Evolutionary conservation across 1,140 invertebrate species (phyloP), one percentile per base, ranked within the genome.

Genomic region (Lasioglossum baleicum): DNA sequence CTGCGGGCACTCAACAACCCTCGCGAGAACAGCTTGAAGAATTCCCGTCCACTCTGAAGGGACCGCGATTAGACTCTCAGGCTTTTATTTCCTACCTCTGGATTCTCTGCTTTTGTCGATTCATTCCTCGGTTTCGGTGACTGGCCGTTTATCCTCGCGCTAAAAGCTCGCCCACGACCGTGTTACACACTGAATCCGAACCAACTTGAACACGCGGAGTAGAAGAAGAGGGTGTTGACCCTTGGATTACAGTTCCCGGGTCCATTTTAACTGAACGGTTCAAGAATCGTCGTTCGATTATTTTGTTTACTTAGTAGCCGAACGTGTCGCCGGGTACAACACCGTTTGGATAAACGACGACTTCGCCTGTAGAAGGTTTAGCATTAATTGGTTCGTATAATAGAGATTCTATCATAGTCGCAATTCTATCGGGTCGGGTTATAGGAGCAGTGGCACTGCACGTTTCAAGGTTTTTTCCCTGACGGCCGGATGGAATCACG

Each of bases 131-230:
- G 80, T 82, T 84, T 82, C 80, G 77, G 73, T 80, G 69, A 68
- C 20, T 63, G 42, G 8, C 20, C 35, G 48, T 83, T 89, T 89
- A 90, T 89, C 86, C 86, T 73, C 81, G 82, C 35, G 63, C 75
- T 89, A 87, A 90, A 90, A 88, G 88, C 86, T 87, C 69, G 75
- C 82, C 76, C 82, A 82, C 31, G 8, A 7, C 75, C 87, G 84
- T 80, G 87, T 87, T 88, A 88, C 84, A 77, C 88, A 88, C 90
- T 26, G 26, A 90, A 91, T 90, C 89, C 87, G 87, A 35, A 35
- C 84, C 82, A 83, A 70, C 35, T 35, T 5, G 35, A 3, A 35
- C 35, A 35, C 35, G 35, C 35, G 3, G 35, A 35, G 35, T 35
- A 35, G 35, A 35, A 4, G 35, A 35, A 35, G 35, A 35, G 35